Evolutionary conservation across 2,888 invertebrate species (phyloP).

Genomic region (Amaurobius ferox): DNA sequence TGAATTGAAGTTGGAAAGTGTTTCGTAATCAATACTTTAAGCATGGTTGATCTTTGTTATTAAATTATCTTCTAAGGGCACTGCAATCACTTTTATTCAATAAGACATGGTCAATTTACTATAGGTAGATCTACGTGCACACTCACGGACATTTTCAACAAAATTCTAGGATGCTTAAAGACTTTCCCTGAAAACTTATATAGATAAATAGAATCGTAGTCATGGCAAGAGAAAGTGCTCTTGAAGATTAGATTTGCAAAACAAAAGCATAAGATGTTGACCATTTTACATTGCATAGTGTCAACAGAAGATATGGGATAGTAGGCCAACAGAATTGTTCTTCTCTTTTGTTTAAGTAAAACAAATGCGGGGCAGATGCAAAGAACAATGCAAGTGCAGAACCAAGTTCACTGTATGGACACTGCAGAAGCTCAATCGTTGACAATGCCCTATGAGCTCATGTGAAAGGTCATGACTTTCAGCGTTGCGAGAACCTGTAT

Average conservation of each 20-base stretch:
- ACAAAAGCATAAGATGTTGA: neutral
- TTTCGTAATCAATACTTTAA: too few species aligned
- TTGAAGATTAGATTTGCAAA: neutral
- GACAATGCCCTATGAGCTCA: neutral
- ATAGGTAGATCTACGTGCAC: too few species aligned
- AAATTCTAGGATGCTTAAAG: too few species aligned
- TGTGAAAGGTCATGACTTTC: neutral
- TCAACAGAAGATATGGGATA: constrained; percentile 37
- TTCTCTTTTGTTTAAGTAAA: constrained; percentile 29
- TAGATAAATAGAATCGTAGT: neutral
- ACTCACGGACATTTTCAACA: too few species aligned
- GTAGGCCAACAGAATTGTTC: constrained; percentile 44
- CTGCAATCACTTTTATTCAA: too few species aligned
- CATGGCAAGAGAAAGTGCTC: neutral
- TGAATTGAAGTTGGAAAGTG: too few species aligned
- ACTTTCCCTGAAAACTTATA: too few species aligned
- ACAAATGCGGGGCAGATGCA: neutral
- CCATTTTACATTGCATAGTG: neutral
- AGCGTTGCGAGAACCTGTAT: neutral
- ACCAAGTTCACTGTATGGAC: neutral
- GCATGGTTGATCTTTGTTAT: too few species aligned
- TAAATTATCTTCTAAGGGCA: too few species aligned
- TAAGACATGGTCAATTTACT: too few species aligned
- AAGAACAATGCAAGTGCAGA: neutral
- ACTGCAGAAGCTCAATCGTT: neutral